Conservation (phyloP, 2,113 vertebrate species). For the Oreocharis arfaki region DNA sequence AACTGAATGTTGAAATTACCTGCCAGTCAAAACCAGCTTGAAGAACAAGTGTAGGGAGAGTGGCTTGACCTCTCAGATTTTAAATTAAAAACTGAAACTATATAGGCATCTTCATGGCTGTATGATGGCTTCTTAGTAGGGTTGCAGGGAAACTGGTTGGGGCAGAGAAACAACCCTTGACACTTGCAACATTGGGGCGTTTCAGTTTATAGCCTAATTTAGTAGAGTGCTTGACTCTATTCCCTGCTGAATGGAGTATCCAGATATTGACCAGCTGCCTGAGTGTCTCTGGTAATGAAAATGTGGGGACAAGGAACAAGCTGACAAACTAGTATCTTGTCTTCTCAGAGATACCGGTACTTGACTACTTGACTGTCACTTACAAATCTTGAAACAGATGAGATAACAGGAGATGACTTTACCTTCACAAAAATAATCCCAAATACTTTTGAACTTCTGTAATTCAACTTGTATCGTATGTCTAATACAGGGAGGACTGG, state of each 20-base stretch:
- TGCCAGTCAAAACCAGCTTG: not conserved
- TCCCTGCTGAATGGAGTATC: not conserved
- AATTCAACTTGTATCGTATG: not conserved
- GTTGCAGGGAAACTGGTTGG: not conserved
- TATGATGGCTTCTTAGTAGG: not conserved
- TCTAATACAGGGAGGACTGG: constrained; percentile 86
- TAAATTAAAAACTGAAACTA: not conserved
- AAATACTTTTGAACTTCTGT: not conserved
- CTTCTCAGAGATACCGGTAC: not conserved
- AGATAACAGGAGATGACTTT: not conserved
- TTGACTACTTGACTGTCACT: not conserved
- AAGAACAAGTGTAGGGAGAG: not conserved
- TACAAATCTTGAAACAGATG: not conserved
- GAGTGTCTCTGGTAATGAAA: not conserved
- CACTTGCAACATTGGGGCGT: not conserved
- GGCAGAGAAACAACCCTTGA: not conserved
- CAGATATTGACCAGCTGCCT: not conserved
- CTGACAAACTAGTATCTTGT: not conserved
- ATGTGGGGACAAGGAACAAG: not conserved
- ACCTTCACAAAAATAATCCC: not conserved
- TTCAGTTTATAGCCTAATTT: not conserved
- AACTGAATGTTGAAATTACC: not conserved
- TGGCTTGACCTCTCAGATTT: not conserved
- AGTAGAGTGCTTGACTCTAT: not conserved
- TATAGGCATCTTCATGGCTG: not conserved